phyloP scores from a whole-genome alignment of 1,140 invertebrate species.

The Drosophila kohkoa region DNA sequence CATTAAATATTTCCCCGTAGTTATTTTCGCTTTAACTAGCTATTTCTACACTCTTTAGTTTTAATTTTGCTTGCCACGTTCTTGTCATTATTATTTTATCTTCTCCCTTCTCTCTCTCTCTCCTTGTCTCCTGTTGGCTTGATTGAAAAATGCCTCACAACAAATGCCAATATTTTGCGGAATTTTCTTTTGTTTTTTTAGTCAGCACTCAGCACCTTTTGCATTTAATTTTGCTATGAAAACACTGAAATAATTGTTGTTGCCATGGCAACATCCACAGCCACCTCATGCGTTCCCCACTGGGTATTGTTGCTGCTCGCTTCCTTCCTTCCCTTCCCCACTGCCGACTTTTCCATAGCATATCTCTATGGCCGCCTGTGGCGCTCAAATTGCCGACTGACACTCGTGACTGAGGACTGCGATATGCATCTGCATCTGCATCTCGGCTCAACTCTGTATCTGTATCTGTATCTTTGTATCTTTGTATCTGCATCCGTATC shows the following conservation, averaged over 20 bases:
- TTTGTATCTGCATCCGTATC: background rate
- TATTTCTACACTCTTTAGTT: too few relatives aligned
- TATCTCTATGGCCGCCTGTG: conserved; percentile 5
- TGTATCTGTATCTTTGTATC: conserved; percentile 1
- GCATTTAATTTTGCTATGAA: too few relatives aligned
- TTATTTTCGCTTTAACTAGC: too few relatives aligned
- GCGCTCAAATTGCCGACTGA: conserved; percentile 23
- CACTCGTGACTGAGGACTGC: conserved; percentile 24
- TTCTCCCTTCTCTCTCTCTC: too few relatives aligned
- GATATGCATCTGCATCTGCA: conserved; percentile 2
- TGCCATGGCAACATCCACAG: too few relatives aligned
- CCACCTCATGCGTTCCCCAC: background rate
- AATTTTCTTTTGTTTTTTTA: too few relatives aligned
- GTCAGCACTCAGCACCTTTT: too few relatives aligned
- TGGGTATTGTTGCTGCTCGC: background rate
- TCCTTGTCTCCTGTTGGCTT: background rate
- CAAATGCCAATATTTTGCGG: too few relatives aligned
- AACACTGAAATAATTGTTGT: background rate
- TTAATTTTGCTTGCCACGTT: too few relatives aligned
- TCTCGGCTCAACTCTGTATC: background rate
- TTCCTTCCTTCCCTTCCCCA: background rate
- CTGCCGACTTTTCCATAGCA: background rate
- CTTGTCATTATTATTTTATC: too few relatives aligned
- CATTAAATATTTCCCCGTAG: too few relatives aligned
- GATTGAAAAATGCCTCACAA: background rate